Percentiles rank a stretch among this genome's conserved stretches.
phyloP scores from a whole-genome alignment of 2,113 vertebrate species.

The Aegithalos caudatus region DNA sequence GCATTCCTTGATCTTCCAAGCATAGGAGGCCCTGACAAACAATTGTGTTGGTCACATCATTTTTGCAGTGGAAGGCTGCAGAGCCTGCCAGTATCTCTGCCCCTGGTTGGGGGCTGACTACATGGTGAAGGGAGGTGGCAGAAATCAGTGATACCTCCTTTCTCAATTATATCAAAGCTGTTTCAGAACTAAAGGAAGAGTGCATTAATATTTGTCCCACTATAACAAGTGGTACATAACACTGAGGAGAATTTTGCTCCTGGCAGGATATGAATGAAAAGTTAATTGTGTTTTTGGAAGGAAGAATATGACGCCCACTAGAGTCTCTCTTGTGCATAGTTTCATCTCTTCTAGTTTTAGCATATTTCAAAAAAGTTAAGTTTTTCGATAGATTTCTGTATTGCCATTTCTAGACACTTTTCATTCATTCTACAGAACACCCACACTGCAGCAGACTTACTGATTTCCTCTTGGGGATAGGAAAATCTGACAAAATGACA shows the following conservation, averaged over 20 bases:
- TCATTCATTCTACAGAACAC: conserved; percentile 11
- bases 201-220: not conserved
- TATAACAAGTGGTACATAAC: not conserved
- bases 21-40: not conserved
- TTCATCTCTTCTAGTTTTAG: not conserved
- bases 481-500: not conserved
- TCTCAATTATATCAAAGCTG: not conserved
- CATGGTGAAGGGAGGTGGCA: not conserved
- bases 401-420: conserved; percentile 8
- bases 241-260: not conserved
- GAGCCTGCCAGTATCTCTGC: not conserved
- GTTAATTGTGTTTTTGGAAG: conserved; percentile 10
- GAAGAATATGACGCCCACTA: not conserved
- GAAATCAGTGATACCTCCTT: not conserved
- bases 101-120: not conserved
- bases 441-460: conserved; percentile 7
- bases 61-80: not conserved
- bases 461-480: not conserved
- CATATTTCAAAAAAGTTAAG: not conserved
- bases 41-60: not conserved
- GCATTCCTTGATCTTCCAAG: not conserved
- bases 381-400: not conserved
- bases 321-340: not conserved
- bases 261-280: conserved; percentile 22
- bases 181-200: not conserved